These are phyloP conservation scores for Drosophila varians DNA, from an alignment of 1,140 invertebrate species.

Conservation along the genomic window DNA sequence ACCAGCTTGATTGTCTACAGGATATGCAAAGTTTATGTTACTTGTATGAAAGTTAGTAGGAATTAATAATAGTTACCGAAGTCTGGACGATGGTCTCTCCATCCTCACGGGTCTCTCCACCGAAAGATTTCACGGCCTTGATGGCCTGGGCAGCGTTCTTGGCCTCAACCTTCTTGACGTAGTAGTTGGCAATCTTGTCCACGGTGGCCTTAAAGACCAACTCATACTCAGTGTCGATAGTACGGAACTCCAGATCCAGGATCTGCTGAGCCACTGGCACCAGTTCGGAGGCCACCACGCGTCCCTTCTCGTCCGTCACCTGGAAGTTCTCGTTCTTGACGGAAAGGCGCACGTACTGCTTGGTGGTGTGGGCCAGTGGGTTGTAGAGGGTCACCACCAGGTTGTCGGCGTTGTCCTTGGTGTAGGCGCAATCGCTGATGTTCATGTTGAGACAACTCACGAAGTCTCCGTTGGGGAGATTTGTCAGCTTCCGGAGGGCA, in stretches of 20 bases:
- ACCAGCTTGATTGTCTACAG: conserved; percentile 44
- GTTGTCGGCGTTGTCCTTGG: conserved; percentile 84
- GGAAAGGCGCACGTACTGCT: conserved; percentile 89
- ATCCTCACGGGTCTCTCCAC: conserved; percentile 15
- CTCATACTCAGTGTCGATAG: conserved; percentile 86
- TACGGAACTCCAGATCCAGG: conserved; percentile 87
- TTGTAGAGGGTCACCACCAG: conserved; percentile 92
- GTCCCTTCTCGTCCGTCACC: conserved; percentile 86
- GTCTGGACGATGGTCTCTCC: conserved; percentile 51
- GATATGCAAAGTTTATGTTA: not conserved
- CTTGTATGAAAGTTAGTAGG: not conserved
- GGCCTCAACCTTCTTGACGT: conserved; percentile 42
- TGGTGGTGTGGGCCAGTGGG: conserved; percentile 88
- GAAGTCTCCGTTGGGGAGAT: conserved; percentile 84
- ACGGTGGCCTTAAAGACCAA: conserved; percentile 87
- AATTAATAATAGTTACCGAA: conserved; percentile 34
- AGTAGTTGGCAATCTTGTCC: conserved; percentile 54
- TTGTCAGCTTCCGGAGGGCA: conserved; percentile 68
- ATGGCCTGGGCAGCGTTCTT: not conserved
- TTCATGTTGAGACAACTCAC: conserved; percentile 87
- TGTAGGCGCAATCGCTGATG: conserved; percentile 86
- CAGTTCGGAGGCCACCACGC: conserved; percentile 84
- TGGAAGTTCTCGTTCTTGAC: conserved; percentile 86
- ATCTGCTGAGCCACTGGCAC: conserved; percentile 87
- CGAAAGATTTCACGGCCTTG: not conserved